phyloP scores from a whole-genome alignment of 2,113 vertebrate genomes.

The Microtus montanus region DNA sequence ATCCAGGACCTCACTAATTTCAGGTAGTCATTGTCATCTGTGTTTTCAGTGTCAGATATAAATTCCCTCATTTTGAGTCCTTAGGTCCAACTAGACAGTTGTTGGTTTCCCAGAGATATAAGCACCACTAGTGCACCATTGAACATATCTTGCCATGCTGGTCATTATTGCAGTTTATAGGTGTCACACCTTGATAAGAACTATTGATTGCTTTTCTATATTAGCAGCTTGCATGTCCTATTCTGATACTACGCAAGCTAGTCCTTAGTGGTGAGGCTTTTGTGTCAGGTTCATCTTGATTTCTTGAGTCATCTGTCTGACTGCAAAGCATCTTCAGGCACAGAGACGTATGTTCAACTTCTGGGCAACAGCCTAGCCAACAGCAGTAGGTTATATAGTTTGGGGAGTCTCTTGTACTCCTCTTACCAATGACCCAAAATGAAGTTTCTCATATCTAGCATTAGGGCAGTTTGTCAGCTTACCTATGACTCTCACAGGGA shows the following conservation, averaged over 20 bases:
- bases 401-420: not conserved
- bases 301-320: not conserved
- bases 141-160: not conserved
- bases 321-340: too few relatives aligned
- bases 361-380: too few relatives aligned
- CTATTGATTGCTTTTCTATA: not conserved
- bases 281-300: not conserved
- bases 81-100: not conserved
- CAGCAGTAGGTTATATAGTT: not conserved
- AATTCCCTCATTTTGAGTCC: not conserved
- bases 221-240: not conserved
- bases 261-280: not conserved
- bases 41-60: not conserved
- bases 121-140: not conserved
- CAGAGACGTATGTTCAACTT: not conserved
- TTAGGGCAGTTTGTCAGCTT: not conserved
- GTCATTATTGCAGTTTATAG: not conserved
- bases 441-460: not conserved
- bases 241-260: not conserved
- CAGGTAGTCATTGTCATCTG: fast-evolving
- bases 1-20: not conserved
- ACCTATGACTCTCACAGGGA: not conserved
- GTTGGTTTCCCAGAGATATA: not conserved
- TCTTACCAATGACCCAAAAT: not conserved
- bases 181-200: not conserved